phyloP scores from a whole-genome alignment of 2,113 vertebrate genomes.

The Actenoides hombroni region DNA sequence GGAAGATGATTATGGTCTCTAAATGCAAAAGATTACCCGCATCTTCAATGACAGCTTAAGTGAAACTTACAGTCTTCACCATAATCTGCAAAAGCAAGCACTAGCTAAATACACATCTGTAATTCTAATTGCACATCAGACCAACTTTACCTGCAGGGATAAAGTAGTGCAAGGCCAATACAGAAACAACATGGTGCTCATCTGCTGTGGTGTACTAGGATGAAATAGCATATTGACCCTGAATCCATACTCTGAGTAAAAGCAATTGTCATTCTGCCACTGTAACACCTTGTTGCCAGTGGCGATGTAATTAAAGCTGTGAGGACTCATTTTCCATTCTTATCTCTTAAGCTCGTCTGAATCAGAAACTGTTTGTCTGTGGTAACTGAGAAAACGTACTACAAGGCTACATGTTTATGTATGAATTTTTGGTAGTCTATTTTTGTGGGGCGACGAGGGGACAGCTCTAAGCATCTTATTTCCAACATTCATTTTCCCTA shows the following conservation, averaged over 20 bases:
- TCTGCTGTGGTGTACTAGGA: slow-evolving; percentile 69
- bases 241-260: slow-evolving; percentile 77
- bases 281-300: slow-evolving; percentile 86
- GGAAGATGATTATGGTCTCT: slow-evolving; percentile 67
- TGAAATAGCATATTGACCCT: slow-evolving; percentile 82
- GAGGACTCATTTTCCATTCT: slow-evolving; percentile 87
- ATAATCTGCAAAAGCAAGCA: slow-evolving; percentile 52
- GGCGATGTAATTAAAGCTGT: slow-evolving; percentile 90
- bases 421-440: slow-evolving; percentile 83
- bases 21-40: slow-evolving; percentile 57
- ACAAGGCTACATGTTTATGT: slow-evolving; percentile 84
- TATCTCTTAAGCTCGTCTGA: slow-evolving; percentile 83
- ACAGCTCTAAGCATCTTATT: slow-evolving; percentile 64
- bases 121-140: slow-evolving; percentile 73
- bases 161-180: slow-evolving; percentile 63
- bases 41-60: slow-evolving; percentile 60
- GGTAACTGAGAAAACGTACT: slow-evolving; percentile 79
- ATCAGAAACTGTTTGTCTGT: slow-evolving; percentile 83
- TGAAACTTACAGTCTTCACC: slow-evolving; percentile 44
- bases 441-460: slow-evolving; percentile 62
- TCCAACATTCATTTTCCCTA: slow-evolving; percentile 33
- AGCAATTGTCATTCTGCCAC: slow-evolving; percentile 81
- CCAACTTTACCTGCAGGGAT: slow-evolving; percentile 73
- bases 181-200: slow-evolving; percentile 72
- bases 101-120: slow-evolving; percentile 49